Conservation (phyloP, 2,888 invertebrate species). For the Apamea monoglypha region DNA sequence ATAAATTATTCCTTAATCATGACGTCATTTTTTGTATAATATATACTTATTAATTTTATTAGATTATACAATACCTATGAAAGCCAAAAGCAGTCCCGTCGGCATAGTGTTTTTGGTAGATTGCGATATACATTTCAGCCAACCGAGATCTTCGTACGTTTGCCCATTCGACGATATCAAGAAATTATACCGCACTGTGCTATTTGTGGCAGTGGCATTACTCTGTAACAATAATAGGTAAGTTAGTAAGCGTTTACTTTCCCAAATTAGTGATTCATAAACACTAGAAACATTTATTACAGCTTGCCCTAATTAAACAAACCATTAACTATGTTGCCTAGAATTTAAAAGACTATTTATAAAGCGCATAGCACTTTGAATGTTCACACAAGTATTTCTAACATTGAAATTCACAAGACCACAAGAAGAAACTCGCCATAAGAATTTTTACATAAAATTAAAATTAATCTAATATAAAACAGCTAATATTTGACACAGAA, state of each 20-base stretch:
- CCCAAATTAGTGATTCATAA: neutral
- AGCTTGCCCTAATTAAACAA: neutral
- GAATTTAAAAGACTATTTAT: neutral
- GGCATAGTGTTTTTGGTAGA: constrained; percentile 62
- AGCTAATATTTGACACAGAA: neutral
- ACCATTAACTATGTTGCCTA: neutral
- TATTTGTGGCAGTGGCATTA: constrained; percentile 53
- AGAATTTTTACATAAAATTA: neutral
- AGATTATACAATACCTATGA: constrained; percentile 79
- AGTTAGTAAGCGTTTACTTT: neutral
- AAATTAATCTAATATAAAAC: neutral
- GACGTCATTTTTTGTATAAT: no score
- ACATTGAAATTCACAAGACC: constrained; percentile 3
- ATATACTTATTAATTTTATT: no score
- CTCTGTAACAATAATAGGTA: constrained; percentile 59
- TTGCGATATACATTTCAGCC: constrained; percentile 79
- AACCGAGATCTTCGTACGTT: constrained; percentile 87
- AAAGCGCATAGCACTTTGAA: neutral
- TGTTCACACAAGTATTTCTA: neutral
- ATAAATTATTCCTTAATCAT: neutral
- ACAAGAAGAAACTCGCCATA: neutral
- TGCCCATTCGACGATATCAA: constrained; percentile 86
- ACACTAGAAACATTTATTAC: neutral
- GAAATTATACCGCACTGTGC: constrained; percentile 84
- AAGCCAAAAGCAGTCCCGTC: constrained; percentile 80